Evolutionary conservation across 2,888 invertebrate species (phyloP).

Genomic region (Hydriomena furcata): DNA sequence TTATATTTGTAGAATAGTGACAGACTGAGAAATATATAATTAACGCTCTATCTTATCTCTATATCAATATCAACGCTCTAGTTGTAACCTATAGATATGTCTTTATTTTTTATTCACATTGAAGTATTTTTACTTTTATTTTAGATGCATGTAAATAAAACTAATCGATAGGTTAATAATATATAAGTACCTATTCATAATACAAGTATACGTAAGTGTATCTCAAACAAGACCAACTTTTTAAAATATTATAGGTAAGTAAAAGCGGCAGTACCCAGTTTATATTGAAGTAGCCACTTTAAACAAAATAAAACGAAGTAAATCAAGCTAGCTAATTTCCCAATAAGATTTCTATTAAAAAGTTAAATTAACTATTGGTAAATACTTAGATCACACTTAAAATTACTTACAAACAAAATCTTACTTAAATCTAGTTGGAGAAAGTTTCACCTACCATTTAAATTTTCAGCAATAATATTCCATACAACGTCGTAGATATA

Average conservation of each 20-base stretch:
- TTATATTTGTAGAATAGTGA: constrained; percentile 20
- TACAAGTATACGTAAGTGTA: too few species aligned
- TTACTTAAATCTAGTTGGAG: constrained; percentile 32
- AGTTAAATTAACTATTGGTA: not conserved
- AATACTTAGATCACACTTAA: constrained; percentile 2
- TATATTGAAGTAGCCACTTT: not conserved
- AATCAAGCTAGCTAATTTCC: not conserved
- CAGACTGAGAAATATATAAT: constrained; percentile 40
- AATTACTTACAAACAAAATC: constrained; percentile 12
- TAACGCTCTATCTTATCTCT: constrained; percentile 57
- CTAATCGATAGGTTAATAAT: too few species aligned
- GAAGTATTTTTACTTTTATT: too few species aligned
- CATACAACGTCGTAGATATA: constrained; percentile 50
- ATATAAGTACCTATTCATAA: too few species aligned
- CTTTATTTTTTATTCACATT: too few species aligned
- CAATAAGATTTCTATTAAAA: not conserved
- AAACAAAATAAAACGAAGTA: constrained; percentile 2
- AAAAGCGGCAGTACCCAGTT: too few species aligned
- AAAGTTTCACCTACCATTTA: constrained; percentile 72
- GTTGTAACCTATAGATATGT: constrained; percentile 54
- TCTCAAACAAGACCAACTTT: too few species aligned
- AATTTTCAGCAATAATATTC: constrained; percentile 62
- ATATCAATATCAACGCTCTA: constrained; percentile 60
- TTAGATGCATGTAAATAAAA: too few species aligned
- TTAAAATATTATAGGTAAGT: too few species aligned